Percentiles rank a stretch among this genome's conserved stretches.
phyloP scores from a whole-genome alignment of 1,140 invertebrate species.

The Agrypnia vestita region DNA sequence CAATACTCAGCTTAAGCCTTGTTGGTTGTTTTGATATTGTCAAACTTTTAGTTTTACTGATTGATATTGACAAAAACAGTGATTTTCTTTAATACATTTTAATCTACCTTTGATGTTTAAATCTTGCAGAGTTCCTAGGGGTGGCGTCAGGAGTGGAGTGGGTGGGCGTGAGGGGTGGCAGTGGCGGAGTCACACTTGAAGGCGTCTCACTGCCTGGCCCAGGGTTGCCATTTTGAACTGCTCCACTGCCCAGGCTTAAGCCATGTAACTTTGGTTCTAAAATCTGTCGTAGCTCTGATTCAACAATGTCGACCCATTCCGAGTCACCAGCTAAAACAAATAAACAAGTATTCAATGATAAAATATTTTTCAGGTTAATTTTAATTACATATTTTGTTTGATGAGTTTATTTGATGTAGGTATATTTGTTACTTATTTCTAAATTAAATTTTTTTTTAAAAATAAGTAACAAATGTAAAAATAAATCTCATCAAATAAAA shows the following conservation, averaged over 20 bases:
- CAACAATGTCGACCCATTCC: conserved; percentile 89
- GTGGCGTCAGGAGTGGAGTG: conserved; percentile 70
- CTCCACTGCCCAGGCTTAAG: conserved; percentile 65
- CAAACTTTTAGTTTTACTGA: too few relatives aligned
- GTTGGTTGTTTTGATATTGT: too few relatives aligned
- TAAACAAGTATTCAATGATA: too few relatives aligned
- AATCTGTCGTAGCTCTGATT: conserved; percentile 85
- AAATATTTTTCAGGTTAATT: too few relatives aligned
- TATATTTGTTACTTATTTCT: too few relatives aligned
- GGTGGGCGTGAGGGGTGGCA: conserved; percentile 83
- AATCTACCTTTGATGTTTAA: conserved; percentile 70
- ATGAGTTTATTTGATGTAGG: too few relatives aligned
- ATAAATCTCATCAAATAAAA: too few relatives aligned
- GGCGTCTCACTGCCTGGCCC: conserved; percentile 78
- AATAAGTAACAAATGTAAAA: too few relatives aligned
- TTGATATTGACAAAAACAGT: too few relatives aligned
- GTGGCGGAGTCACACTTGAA: conserved; percentile 82
- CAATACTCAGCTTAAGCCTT: too few relatives aligned
- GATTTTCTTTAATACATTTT: not conserved
- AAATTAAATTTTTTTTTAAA: too few relatives aligned
- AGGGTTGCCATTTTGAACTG: conserved; percentile 61
- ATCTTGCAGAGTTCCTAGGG: conserved; percentile 68
- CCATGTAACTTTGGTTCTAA: conserved; percentile 79
- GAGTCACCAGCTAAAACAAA: conserved; percentile 77
- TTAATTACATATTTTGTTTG: too few relatives aligned